Evolutionary conservation across 2,113 vertebrate species (phyloP).

Genomic region (Sigmodon hispidus): DNA sequence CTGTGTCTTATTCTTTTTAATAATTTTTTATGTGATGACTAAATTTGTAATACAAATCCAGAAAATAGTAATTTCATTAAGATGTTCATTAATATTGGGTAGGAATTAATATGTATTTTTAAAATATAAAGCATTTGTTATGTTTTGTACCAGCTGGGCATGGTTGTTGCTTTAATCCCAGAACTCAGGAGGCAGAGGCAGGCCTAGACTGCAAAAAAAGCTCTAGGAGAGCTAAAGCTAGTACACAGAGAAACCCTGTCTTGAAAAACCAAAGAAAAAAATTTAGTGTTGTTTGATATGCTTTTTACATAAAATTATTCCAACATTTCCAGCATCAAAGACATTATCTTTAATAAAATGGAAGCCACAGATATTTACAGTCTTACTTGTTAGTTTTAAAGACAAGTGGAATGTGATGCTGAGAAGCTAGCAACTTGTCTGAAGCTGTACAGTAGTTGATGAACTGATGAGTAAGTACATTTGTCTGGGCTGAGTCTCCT

Average conservation of each 20-base stretch:
- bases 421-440: background rate
- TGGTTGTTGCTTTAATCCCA: background rate
- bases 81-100: background rate
- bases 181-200: background rate
- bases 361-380: background rate
- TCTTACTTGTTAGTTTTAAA: background rate
- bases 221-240: background rate
- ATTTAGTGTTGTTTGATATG: background rate
- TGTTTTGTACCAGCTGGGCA: background rate
- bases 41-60: background rate
- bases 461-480: slow-evolving; percentile 28
- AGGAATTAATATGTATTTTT: background rate
- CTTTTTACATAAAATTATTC: background rate
- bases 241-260: background rate
- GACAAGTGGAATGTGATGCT: background rate
- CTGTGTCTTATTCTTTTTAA: background rate
- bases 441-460: background rate
- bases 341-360: background rate
- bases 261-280: background rate
- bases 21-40: background rate
- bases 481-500: background rate
- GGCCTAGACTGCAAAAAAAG: background rate
- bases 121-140: background rate
- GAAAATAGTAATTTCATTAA: background rate
- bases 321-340: background rate